These are phyloP conservation scores for Amazona finschi DNA, from an alignment of 2,797 vertebrate genomes.

Conservation along the genomic window DNA sequence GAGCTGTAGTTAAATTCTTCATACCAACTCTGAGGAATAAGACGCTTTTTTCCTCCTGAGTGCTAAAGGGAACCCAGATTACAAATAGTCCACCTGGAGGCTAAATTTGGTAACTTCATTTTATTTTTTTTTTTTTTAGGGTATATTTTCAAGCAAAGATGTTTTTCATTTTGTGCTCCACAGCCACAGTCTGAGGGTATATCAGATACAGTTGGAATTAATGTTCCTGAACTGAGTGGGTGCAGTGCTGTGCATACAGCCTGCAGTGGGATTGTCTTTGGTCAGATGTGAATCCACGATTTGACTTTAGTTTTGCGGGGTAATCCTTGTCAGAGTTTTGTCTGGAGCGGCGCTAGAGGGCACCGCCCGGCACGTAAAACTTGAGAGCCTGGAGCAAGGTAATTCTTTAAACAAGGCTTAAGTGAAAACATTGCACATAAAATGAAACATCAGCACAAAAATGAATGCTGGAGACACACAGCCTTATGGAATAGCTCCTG, in stretches of 20 bases:
- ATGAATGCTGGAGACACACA: constrained; percentile 51
- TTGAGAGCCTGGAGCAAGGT: constrained; percentile 29
- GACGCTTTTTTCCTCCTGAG: neutral
- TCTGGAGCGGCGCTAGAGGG: neutral
- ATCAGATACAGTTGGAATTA: neutral
- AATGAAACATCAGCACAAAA: constrained; percentile 74
- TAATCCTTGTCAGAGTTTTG: neutral
- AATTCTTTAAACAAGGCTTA: constrained; percentile 70
- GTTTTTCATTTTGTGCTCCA: neutral
- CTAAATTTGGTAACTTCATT: neutral
- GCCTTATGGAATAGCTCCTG: constrained; percentile 68
- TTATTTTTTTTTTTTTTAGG: neutral
- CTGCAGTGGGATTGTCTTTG: neutral
- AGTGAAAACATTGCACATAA: constrained; percentile 65
- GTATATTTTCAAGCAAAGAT: neutral
- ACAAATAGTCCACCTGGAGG: neutral
- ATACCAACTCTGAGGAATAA: neutral
- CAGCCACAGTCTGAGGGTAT: neutral
- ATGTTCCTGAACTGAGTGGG: neutral
- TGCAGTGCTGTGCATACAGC: neutral
- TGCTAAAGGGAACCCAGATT: neutral
- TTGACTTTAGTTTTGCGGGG: neutral
- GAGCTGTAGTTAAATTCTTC: neutral
- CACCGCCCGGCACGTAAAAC: neutral
- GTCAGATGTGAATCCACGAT: rapidly evolving